Base-by-base conservation (phyloP, 1,140 invertebrate species). In the Dreissena polymorpha region DNA sequence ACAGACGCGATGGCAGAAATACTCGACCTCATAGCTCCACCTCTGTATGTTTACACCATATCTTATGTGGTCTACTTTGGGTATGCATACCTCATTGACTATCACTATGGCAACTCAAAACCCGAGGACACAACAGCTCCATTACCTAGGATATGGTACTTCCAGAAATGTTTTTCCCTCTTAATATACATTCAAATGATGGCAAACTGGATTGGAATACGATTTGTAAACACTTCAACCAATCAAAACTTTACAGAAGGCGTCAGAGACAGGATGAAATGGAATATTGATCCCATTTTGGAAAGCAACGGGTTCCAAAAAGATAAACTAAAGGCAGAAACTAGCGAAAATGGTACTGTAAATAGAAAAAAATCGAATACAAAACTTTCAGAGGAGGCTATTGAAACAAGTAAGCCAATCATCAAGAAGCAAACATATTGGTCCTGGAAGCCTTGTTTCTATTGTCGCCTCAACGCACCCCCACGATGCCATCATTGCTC, bases 401-500 rank as follows among this genome's bases (percentile, higher is more conserved):
- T 5, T 39, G 39, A 39, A 39, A 39, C 39, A 8, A 39, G 39
- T 39, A 39, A 39, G 39, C 18, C 23, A 63, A 63, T 25, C 18
- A 63, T 27, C 16, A 21, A 57, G 51, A n/a, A 27, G 57, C 18
- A 14, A 18, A 70, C 68, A 21, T 80, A 80, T 71, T 80, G 77
- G 77, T 80, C 73, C 10, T 89, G 87, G 89, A 78, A 55, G 27
- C 65, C 72, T 25, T 92, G 91, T 79, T 25, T 27, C 2, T 65
- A 74, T 13, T 92, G 91, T 78, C 51, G 88, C 6, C 63, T 79
- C 18, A 55, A 81, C 18, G 85, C 70, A 2, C 91, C 91, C 0
- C 88, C 89, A 0, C 80, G 92, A 18, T 86, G 97, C 3, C 97
- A 97, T 95, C 98, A 99, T 91, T 99, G 98, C 89, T 93, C 94